Evolutionary conservation across 2,113 vertebrate species (phyloP).

Genomic region (Coptodon rendalli): DNA sequence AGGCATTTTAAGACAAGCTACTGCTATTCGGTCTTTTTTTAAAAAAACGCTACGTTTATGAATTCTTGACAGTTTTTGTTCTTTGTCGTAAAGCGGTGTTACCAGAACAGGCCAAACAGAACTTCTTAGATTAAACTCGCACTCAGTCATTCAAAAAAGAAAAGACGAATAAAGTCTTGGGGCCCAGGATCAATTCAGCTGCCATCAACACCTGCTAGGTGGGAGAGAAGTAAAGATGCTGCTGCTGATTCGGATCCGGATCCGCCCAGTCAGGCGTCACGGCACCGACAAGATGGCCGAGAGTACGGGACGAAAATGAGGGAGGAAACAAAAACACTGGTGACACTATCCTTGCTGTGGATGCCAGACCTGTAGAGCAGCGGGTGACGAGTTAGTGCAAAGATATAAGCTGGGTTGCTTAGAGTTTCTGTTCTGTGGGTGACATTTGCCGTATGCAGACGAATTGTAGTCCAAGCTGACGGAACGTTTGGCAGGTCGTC

Average conservation of each 20-base stretch:
- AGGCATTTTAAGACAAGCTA: background rate
- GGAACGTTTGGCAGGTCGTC: constrained; percentile 26
- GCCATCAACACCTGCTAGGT: background rate
- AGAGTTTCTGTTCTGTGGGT: background rate
- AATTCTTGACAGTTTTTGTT: background rate
- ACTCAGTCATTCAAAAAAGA: background rate
- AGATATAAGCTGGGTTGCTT: background rate
- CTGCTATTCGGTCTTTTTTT: background rate
- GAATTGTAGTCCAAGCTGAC: constrained; percentile 5
- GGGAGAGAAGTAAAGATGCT: constrained; percentile 5
- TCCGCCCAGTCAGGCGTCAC: constrained; percentile 60
- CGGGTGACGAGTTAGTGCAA: background rate
- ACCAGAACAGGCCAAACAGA: background rate
- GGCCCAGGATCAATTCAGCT: background rate
- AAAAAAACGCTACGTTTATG: background rate
- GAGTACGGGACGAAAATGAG: constrained; percentile 67
- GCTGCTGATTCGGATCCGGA: constrained; percentile 50
- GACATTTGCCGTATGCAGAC: constrained; percentile 29
- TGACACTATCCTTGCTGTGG: background rate
- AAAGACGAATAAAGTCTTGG: background rate
- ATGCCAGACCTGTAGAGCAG: background rate
- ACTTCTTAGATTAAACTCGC: background rate
- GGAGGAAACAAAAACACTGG: constrained; percentile 67
- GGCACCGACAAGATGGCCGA: constrained; percentile 77
- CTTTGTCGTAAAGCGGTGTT: background rate